Percentiles rank a stretch among this genome's conserved stretches.
phyloP scores from a whole-genome alignment of 1,140 invertebrate species.

The Venturia canescens region DNA sequence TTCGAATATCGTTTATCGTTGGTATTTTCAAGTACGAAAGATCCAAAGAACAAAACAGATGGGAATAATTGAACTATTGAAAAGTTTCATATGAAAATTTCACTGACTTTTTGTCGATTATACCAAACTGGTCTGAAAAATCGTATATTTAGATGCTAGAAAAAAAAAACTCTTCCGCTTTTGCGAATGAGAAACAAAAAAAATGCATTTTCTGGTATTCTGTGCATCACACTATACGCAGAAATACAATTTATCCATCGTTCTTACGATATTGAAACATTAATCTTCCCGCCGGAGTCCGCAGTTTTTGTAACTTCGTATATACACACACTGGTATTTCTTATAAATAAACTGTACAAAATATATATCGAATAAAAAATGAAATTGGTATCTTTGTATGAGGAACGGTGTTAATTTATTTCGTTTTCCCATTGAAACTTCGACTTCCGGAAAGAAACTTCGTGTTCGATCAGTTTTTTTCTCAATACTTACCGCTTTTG shows the following conservation, averaged over 20 bases:
- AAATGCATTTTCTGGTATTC: neutral
- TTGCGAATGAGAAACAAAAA: neutral
- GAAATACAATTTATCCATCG: neutral
- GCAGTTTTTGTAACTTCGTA: slow-evolving; percentile 40
- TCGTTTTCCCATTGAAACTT: too few species aligned
- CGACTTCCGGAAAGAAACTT: too few species aligned
- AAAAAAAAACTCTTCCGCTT: neutral
- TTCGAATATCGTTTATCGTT: neutral
- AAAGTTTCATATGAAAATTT: neutral
- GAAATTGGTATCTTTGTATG: too few species aligned
- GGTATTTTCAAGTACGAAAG: neutral
- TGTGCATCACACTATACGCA: too few species aligned
- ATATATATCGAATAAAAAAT: neutral
- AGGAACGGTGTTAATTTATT: too few species aligned
- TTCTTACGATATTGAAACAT: slow-evolving; percentile 14
- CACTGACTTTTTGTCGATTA: too few species aligned
- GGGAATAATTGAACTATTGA: neutral
- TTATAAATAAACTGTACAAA: slow-evolving; percentile 40
- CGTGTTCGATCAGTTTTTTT: too few species aligned
- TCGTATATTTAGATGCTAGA: too few species aligned
- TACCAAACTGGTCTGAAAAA: too few species aligned
- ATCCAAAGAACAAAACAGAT: neutral
- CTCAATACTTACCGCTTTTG: too few species aligned
- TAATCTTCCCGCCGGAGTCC: slow-evolving; percentile 12
- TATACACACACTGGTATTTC: slow-evolving; percentile 26